phyloP scores from a whole-genome alignment of 1,140 invertebrate genomes.

The Theocolax elegans region DNA sequence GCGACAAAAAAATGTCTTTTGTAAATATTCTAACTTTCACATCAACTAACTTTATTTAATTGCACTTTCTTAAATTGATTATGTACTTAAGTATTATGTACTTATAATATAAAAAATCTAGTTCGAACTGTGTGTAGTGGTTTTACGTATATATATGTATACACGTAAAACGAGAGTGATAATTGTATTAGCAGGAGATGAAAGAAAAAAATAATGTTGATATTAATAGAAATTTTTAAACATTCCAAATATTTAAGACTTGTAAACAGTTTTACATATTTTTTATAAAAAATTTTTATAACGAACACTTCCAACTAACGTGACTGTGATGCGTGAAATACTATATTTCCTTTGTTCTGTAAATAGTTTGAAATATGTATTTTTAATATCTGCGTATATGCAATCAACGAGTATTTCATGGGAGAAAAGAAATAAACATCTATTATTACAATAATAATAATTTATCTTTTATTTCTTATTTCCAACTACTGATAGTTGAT shows the following conservation, averaged over 20 bases:
- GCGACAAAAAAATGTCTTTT: neutral
- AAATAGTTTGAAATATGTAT: slow-evolving; percentile 5
- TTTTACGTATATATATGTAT: neutral
- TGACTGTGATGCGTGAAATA: slow-evolving; percentile 38
- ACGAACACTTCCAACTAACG: slow-evolving; percentile 20
- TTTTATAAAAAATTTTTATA: slow-evolving; percentile 28
- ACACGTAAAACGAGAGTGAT: too few relatives aligned
- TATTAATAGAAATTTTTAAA: slow-evolving; percentile 9
- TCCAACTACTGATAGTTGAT: too few relatives aligned
- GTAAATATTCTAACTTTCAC: slow-evolving; percentile 13
- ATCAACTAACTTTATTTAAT: neutral
- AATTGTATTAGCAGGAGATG: too few relatives aligned
- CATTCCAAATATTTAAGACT: slow-evolving; percentile 25
- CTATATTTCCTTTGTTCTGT: slow-evolving; percentile 5
- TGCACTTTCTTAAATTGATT: slow-evolving; percentile 7
- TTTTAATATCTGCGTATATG: neutral
- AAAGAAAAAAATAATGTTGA: too few relatives aligned
- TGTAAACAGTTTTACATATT: slow-evolving; percentile 27
- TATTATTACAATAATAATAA: slow-evolving; percentile 29
- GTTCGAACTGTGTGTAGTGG: too few relatives aligned
- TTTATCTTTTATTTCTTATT: slow-evolving; percentile 23
- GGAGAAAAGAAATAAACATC: slow-evolving; percentile 25
- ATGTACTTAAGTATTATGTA: slow-evolving; percentile 8
- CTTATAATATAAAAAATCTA: too few relatives aligned
- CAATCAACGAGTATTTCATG: slow-evolving; percentile 13